phyloP scores from a whole-genome alignment of 2,797 vertebrate species.

The Melanotaenia nigrans region DNA sequence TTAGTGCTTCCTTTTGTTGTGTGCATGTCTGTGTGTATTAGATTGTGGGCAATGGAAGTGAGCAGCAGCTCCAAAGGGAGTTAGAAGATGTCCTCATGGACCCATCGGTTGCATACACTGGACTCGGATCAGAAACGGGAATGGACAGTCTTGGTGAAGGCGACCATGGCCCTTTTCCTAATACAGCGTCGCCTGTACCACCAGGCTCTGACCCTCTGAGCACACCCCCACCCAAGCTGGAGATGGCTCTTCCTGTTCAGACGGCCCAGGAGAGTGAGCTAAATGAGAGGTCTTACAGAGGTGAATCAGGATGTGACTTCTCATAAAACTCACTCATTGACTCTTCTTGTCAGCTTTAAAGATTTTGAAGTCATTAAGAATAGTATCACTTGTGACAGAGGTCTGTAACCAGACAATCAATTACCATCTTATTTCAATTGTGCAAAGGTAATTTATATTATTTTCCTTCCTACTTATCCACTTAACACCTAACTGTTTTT shows the following conservation, averaged over 20 bases:
- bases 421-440: no score
- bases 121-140: slow-evolving; percentile 67
- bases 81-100: slow-evolving; percentile 98
- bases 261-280: slow-evolving; percentile 91
- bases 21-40: slow-evolving; percentile 61
- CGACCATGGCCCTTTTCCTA: slow-evolving; percentile 78
- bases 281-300: slow-evolving; percentile 81
- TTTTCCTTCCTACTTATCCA: no score
- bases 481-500: no score
- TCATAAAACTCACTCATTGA: neutral
- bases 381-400: neutral
- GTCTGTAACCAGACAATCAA: no score
- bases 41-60: slow-evolving; percentile 99
- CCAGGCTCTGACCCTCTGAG: slow-evolving; percentile 81
- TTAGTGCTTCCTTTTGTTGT: slow-evolving; percentile 18
- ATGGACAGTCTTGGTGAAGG: slow-evolving; percentile 78
- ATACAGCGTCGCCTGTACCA: slow-evolving; percentile 76
- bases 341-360: neutral
- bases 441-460: no score
- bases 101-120: slow-evolving; percentile 86
- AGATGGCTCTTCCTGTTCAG: slow-evolving; percentile 93
- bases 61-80: slow-evolving; percentile 95
- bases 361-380: neutral
- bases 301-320: slow-evolving; percentile 50
- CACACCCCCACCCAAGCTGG: slow-evolving; percentile 85